Base-by-base conservation (phyloP, 2,888 invertebrate species). In the Synanthedon tipuliformis region DNA sequence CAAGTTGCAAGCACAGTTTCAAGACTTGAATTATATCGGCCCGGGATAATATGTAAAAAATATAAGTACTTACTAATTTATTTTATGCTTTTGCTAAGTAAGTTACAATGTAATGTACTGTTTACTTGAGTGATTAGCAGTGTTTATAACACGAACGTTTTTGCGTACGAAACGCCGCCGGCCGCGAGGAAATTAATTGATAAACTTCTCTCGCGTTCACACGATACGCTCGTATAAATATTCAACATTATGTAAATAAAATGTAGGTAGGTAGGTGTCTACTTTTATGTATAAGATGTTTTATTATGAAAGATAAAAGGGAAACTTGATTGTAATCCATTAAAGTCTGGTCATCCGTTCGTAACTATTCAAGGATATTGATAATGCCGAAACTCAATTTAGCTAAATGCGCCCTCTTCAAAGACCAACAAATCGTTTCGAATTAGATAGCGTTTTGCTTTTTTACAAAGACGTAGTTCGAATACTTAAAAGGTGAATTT, bases 181-280 rank as follows among this genome's bases (percentile, higher is more conserved):
- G 27, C 49, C 18, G 16, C 23, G 52, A 50, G 54, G 18, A 56
- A 56, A 57, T 57, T 59, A 57, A 57, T 57, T 59, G 59, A 56
- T 55, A 57, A 58, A 59, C 56, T 59, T 57, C 41, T 41, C 53
- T 53, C 18, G 34, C 34, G 41, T 56, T 54, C 45, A 50, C 56
- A 51, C 55, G 55, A 57, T 49, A 54, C 55, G 54, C 51, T 53
- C 56, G 56, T 56, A 69, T 73, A 69, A 71, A 71, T 73, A 73
- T 73, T 72, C 70, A 71, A 68, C 59, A 64, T 56, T 62, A 60
- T 63, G 59, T 59, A 60, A 54, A 67, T 66, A 57, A 58, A 34
- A 57, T 55, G 56, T 55, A 57, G 50, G 50, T 57, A 16, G 10
- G 53, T 54, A 52, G 54, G 52, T 50, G 51, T 51, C 48, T 51